Evolutionary conservation across 2,113 vertebrate genomes (phyloP).

Genomic region (Passer domesticus): DNA sequence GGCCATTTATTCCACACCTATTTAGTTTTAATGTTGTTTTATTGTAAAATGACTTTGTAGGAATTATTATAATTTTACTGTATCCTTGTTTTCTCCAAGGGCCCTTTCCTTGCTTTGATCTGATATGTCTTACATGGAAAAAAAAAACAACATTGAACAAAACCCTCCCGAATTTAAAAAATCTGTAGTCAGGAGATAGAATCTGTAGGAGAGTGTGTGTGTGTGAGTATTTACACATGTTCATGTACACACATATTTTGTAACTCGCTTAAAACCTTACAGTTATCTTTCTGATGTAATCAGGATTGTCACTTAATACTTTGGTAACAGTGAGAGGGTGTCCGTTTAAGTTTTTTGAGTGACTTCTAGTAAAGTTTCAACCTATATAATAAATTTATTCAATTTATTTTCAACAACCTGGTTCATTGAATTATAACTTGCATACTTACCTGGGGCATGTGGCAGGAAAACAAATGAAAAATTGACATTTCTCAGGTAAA

Average conservation of each 20-base stretch:
- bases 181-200: not conserved
- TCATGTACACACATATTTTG: not conserved
- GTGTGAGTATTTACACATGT: not conserved
- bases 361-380: not conserved
- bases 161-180: fast-evolving
- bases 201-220: not conserved
- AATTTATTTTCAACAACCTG: not conserved
- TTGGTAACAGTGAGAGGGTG: not conserved
- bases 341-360: not conserved
- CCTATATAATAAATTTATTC: not conserved
- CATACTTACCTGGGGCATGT: not conserved
- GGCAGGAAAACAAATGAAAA: not conserved
- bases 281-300: not conserved
- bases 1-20: not conserved
- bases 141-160: fast-evolving
- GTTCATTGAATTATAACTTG: not conserved
- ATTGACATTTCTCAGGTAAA: not conserved
- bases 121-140: not conserved
- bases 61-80: not conserved
- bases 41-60: not conserved
- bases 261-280: not conserved
- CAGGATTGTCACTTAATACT: not conserved
- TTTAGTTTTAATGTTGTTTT: not conserved
- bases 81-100: not conserved
- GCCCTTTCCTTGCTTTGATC: not conserved